Evolutionary conservation across 2,888 invertebrate species (phyloP).

Genomic region (Vanessa cardui): DNA sequence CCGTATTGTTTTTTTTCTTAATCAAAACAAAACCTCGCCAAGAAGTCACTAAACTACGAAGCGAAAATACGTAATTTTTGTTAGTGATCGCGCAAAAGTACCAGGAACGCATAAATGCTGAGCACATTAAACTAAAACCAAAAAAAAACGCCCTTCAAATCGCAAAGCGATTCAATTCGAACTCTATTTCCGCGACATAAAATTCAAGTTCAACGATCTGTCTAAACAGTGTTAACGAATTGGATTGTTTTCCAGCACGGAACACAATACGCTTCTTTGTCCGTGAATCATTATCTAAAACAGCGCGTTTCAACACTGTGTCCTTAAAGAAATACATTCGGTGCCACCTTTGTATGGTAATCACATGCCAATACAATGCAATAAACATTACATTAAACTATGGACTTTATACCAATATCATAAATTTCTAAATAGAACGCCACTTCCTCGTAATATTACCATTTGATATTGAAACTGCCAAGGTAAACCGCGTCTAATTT

Average conservation of each 20-base stretch:
- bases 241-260: constrained; percentile 38
- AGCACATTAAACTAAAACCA: constrained; percentile 36
- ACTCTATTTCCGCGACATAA: constrained; percentile 31
- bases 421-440: constrained; percentile 43
- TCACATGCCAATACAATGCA: constrained; percentile 39
- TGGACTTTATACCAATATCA: constrained; percentile 35
- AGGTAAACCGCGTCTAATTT: constrained; percentile 42
- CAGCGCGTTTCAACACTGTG: constrained; percentile 37
- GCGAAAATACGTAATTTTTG: constrained; percentile 17
- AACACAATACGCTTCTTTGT: constrained; percentile 33
- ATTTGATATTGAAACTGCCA: constrained; percentile 43
- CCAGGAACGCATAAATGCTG: constrained; percentile 44
- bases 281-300: constrained; percentile 28
- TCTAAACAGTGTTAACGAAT: constrained; percentile 1
- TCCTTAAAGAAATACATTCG: constrained; percentile 35
- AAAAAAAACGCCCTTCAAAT: constrained; percentile 29
- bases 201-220: constrained; percentile 44
- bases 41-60: no score
- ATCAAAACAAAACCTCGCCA: no score
- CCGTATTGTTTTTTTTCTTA: no score
- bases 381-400: constrained; percentile 32
- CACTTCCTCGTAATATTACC: constrained; percentile 44
- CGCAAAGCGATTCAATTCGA: constrained; percentile 30
- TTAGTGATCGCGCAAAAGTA: constrained; percentile 46
- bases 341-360: constrained; percentile 44